Evolutionary conservation across 1,140 invertebrate genomes (phyloP), one percentile per base, ranked within the genome.

Genomic region (Drosophila elegans): DNA sequence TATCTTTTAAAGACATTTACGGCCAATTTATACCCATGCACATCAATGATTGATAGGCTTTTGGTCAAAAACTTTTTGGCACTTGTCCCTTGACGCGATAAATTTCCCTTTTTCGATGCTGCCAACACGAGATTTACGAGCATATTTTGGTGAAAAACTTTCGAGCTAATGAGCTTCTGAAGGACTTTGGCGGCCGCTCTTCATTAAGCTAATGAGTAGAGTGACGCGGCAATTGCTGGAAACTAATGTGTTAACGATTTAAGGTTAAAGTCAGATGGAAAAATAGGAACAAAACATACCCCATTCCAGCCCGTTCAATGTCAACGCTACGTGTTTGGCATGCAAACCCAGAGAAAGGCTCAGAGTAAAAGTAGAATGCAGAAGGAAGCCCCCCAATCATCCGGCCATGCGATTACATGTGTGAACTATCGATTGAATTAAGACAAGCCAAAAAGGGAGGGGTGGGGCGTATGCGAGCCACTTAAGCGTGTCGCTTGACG

Each of bases 341-440:
- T 88, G 84, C 80, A 89, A 88, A 82, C 61, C 55, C 7, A 38
- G 55, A 45, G 57, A 49, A 76, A 64, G 13, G 54, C 21, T 44
- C 41, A 60, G 52, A 55, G 56, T 69, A 69, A 69, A 68, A 62
- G 51, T 69, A 56, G 46, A 78, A 74, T 74, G 73, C 67, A 88
- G 83, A 84, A 86, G 79, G 84, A 85, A 85, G 82, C 81, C 80
- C 67, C 83, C 84, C 85, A 88, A 78, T 78, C 74, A 78, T 69
- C 51, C 55, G 64, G 57, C 78, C 83, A 79, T 83, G 80, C 80
- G 83, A 88, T 88, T 88, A 88, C 83, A 88, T 88, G 83, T 88
- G 83, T 88, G 83, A 88, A 88, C 83, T 88, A 88, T 88, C 83
- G 83, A 88, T 88, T 88, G 84, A 88, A 89, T 89, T 88, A 88